Base-by-base conservation (phyloP, 1,140 invertebrate genomes). In the Procambarus virginalis region DNA sequence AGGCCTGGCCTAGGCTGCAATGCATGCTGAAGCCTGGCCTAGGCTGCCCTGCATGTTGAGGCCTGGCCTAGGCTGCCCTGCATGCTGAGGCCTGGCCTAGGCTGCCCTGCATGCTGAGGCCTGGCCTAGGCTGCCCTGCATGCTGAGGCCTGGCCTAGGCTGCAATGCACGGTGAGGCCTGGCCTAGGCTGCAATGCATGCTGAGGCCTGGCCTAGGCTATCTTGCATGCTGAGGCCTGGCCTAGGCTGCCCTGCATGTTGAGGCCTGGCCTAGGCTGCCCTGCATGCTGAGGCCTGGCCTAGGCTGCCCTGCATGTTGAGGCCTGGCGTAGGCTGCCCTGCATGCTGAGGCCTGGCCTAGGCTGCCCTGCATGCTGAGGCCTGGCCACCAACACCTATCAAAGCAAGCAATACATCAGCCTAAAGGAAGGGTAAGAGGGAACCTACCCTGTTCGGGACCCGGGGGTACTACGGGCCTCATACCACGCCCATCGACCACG, bases 401-500 rank as follows among this genome's bases (percentile, higher is more conserved):
- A 12, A 49, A 81, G 51, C 79, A 81, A 58, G 76, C n/a, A 58
- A 80, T 34, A 73, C 51, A 58, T 81, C 51, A 81, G 51, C 79
- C 79, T 81, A 20, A 22, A 81, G 14, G n/a, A 79, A 17, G 78
- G 34, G 34, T 34, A 34, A 34, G 78, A 70, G 46, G 75, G 81
- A 64, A 78, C 81, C 73, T 89, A 84, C 81, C 81, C 81, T 84
- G 88, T 48, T 83, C 81, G 8, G 73, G 81, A 58, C n/a, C 81
- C n/a, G 81, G 88, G 51, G 73, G 81, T 49, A 70, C 46, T 77
- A 81, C 64, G 48, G 78, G 86, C 78, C 78, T 82, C 17, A 64
- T 51, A 81, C 58, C 86, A 88, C 86, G 86, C 77, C 86, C 86
- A 55, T 82, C 68, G 48, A 79, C 87, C 87, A 89, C 82, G 87